Percentiles rank a stretch among this genome's conserved stretches.
Conservation (phyloP, 2,888 invertebrate species). For the Eristalis tenax region DNA sequence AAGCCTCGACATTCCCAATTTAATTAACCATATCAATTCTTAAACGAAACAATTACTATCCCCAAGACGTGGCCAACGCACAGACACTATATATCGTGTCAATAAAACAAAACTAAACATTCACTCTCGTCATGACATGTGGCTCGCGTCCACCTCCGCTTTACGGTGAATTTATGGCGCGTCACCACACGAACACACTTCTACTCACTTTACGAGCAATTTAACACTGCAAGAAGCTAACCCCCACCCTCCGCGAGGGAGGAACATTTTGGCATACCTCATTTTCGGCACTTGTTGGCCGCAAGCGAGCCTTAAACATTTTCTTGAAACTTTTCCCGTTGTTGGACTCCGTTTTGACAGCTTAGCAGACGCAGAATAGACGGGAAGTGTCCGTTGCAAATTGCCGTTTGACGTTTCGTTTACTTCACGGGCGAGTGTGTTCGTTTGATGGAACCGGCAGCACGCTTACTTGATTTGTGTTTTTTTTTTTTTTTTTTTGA, state of each 20-base stretch:
- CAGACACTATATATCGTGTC: not conserved
- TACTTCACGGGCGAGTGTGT: not conserved
- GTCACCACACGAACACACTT: not conserved
- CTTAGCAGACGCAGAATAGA: slow-evolving; percentile 29
- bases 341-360: slow-evolving; percentile 76
- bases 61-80: not conserved
- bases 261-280: slow-evolving; percentile 76
- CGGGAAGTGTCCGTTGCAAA: not conserved
- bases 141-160: not conserved
- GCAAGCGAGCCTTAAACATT: slow-evolving; percentile 79
- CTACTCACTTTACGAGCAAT: not conserved
- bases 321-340: slow-evolving; percentile 76
- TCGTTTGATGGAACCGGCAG: not conserved
- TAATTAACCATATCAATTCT: not conserved
- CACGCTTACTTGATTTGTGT: slow-evolving; percentile 7
- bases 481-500: not conserved
- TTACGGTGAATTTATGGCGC: not conserved
- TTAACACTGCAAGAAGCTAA: slow-evolving; percentile 18
- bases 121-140: not conserved
- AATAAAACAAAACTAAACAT: not conserved
- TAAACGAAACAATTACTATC: not conserved
- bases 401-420: not conserved
- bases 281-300: slow-evolving; percentile 76
- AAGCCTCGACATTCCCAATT: not conserved
- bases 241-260: not conserved